Evolutionary conservation across 2,888 invertebrate genomes (phyloP).

Genomic region (Nemapogon koenigi): DNA sequence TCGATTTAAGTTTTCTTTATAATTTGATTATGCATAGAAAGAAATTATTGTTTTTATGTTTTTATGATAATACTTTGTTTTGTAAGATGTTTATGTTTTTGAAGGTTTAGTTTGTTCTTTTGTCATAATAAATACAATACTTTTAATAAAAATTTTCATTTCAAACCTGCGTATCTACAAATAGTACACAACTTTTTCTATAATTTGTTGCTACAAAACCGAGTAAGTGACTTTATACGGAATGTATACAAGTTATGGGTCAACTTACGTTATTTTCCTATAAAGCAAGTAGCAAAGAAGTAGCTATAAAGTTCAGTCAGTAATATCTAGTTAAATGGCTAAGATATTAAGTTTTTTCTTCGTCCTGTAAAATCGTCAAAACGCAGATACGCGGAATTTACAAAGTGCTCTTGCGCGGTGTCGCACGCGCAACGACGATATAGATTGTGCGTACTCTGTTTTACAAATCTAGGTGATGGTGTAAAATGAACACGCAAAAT

Average conservation of each 20-base stretch:
- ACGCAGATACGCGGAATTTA: too few species aligned
- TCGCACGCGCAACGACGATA: too few species aligned
- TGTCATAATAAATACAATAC: background rate
- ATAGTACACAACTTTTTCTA: background rate
- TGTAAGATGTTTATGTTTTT: background rate
- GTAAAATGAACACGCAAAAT: too few species aligned
- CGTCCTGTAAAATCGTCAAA: too few species aligned
- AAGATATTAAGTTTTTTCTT: too few species aligned
- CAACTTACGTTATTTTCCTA: background rate
- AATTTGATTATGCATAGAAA: background rate
- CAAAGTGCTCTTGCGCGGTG: too few species aligned
- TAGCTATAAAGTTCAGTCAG: too few species aligned
- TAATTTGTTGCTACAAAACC: background rate
- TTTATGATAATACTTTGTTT: background rate
- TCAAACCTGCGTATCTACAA: background rate
- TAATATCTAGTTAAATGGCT: too few species aligned
- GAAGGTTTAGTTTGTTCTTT: background rate
- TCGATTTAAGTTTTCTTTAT: background rate
- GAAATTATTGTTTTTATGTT: background rate
- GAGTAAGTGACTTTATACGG: background rate
- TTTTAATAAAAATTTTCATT: background rate
- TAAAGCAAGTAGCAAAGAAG: too few species aligned
- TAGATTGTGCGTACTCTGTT: too few species aligned
- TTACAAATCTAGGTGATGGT: too few species aligned
- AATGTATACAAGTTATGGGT: background rate